Evolutionary conservation across 2,797 vertebrate species (phyloP), one percentile per base, ranked within the genome.

Genomic region (Hafferia zeledoni): DNA sequence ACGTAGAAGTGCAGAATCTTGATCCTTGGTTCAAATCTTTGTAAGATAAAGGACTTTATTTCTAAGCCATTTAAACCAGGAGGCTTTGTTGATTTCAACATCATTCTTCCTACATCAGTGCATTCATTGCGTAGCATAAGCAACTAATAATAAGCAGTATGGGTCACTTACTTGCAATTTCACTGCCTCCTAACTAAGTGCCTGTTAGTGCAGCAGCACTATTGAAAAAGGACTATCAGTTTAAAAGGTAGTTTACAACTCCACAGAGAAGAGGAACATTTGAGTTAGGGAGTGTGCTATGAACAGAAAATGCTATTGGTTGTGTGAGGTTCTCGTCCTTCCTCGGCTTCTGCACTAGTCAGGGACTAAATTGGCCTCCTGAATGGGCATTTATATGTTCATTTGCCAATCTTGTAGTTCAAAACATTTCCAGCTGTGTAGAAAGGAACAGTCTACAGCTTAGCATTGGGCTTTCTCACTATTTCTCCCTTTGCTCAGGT

Each of bases 1-100:
- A 0, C 9, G 4, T 28, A 20, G 17, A n/a, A 39, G 16, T 28
- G 28, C 11, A 67, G 57, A 76, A 89, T 50, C 72, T 20, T 0
- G 0, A 59, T 14, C 19, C 17, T 35, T 56, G 18, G 4, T 44
- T 93, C 46, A 49, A 76, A 56, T 19, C 44, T 50, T 41, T 57
- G 13, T 47, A 8, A 78, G 6, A 5, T 47, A 17, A n/a, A 63
- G 14, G 31, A 20, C 22, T 72, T 81, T 13, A 13, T 72, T 81
- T 52, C 16, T 63, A 10, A 79, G 37, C 8, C 27, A 3, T 49
- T 70, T 79, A 63, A 76, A 49, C 4, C 30, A 59, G 18, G 7
- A 8, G n/a, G 5, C 43, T 93, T 84, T 46, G 35, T 14, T 56
- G 35, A 25, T 50, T 87, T 30, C 76, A 30, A 30, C 2, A 2